Evolutionary conservation across 1,140 invertebrate species (phyloP).

Genomic region (Drosophila tropicalis): DNA sequence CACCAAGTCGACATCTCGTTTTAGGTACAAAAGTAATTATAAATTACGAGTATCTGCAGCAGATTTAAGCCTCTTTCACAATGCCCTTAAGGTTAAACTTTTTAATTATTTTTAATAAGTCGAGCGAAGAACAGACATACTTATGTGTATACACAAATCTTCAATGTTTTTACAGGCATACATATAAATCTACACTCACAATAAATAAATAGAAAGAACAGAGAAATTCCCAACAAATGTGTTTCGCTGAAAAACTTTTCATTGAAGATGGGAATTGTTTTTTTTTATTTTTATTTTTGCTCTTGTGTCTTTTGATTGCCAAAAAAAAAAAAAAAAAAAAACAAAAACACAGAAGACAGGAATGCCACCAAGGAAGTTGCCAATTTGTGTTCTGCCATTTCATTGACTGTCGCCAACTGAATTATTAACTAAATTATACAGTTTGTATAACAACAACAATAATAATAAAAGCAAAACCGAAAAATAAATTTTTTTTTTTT

Average conservation of each 20-base stretch:
- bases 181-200: not conserved
- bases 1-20: not conserved
- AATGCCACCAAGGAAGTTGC: not conserved
- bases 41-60: constrained; percentile 3
- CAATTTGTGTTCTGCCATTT: constrained; percentile 5
- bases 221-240: not conserved
- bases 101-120: constrained; percentile 46
- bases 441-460: constrained; percentile 32
- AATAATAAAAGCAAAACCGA: constrained; percentile 11
- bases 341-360: not conserved
- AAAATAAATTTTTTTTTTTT: constrained; percentile 23
- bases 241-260: not conserved
- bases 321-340: not conserved
- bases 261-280: not conserved
- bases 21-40: not conserved
- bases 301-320: not conserved
- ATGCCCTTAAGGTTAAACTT: constrained; percentile 12
- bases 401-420: constrained; percentile 17
- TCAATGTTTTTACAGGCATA: not conserved
- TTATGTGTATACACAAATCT: not conserved
- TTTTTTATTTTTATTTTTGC: not conserved
- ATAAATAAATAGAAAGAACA: not conserved
- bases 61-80: constrained; percentile 10
- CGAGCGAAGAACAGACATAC: constrained; percentile 7
- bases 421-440: constrained; percentile 74